Percentiles rank a stretch among this genome's conserved stretches.
Evolutionary conservation across 2,888 invertebrate species (phyloP).

Genomic region (Eupithecia insigniata): DNA sequence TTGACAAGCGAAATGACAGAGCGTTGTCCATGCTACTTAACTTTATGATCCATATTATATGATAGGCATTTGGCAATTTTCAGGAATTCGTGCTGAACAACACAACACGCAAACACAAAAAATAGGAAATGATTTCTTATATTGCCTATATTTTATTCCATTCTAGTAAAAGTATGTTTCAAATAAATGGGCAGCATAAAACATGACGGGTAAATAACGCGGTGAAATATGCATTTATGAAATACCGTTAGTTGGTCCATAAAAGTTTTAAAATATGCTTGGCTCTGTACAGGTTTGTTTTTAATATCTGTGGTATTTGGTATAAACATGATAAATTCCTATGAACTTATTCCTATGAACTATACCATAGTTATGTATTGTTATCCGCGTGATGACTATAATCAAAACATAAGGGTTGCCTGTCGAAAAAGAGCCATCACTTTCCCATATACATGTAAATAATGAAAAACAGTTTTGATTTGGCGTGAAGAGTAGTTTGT

Average conservation of each 20-base stretch:
- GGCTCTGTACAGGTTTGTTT: too few relatives aligned
- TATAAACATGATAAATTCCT: too few relatives aligned
- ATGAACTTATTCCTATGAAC: too few relatives aligned
- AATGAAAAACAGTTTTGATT: neutral
- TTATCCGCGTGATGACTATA: neutral
- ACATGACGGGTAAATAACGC: neutral
- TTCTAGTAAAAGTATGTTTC: neutral
- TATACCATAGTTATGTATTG: too few relatives aligned
- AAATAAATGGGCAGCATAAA: neutral
- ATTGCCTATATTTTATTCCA: neutral
- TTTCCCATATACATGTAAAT: too few relatives aligned
- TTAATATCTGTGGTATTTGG: too few relatives aligned
- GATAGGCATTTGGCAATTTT: conserved; percentile 19
- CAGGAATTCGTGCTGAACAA: conserved; percentile 6
- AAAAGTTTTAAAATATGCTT: too few relatives aligned
- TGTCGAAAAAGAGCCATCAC: too few relatives aligned
- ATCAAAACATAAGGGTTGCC: neutral
- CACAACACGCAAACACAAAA: neutral
- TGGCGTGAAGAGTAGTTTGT: neutral
- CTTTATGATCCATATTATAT: conserved; percentile 20
- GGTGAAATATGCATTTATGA: neutral
- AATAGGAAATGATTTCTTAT: neutral
- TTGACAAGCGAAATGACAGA: conserved; percentile 40
- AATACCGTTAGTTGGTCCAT: neutral
- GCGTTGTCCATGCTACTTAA: conserved; percentile 23